Evolutionary conservation across 2,888 invertebrate genomes (phyloP), one percentile per base, ranked within the genome.

Genomic region (Cancer borealis): DNA sequence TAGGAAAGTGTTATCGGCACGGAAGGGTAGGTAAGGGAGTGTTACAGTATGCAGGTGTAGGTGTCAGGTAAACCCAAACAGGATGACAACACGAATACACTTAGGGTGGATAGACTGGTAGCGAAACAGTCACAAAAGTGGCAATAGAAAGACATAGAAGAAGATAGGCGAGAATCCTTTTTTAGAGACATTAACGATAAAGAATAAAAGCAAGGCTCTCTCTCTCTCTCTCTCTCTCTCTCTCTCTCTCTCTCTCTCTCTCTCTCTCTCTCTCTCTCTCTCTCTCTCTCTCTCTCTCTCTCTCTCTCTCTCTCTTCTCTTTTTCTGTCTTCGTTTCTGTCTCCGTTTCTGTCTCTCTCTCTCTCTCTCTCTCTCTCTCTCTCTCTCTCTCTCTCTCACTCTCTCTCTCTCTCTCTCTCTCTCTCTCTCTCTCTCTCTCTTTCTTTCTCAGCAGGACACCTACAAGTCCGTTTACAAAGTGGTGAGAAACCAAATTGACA

Each of bases 401-500:
- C 54, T 54, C 54, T 54, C 54, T 54, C 54, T 54, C 54, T 54
- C 54, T 54, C 54, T 54, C 54, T 54, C 54, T 54, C 54, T 54
- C 54, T 54, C 54, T 54, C 54, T 54, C 73, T n/a, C 73, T 26
- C 73, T n/a, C 73, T 26, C 73, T n/a, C 73, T n/a, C 73, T n/a
- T n/a, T n/a, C n/a, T n/a, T n/a, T 5, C 73, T 5, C 73, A 4
- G 5, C 6, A 73, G 17, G 17, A 66, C 5, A 66, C 30, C 30
- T 30, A 79, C 79, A 79, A 79, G 79, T 30, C 8, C 3, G 79
- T 79, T 79, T 79, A 79, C 10, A 79, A 30, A 30, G 79, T 30
- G 79, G 79, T 79, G 79, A 79, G 30, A 79, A 79, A 30, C 8
- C 79, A 79, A 79, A 30, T 79, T 79, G 79, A 79, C 79, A 79